Evolutionary conservation across 1,140 invertebrate genomes (phyloP), one percentile per base, ranked within the genome.

Genomic region (Zaprionus davidi): DNA sequence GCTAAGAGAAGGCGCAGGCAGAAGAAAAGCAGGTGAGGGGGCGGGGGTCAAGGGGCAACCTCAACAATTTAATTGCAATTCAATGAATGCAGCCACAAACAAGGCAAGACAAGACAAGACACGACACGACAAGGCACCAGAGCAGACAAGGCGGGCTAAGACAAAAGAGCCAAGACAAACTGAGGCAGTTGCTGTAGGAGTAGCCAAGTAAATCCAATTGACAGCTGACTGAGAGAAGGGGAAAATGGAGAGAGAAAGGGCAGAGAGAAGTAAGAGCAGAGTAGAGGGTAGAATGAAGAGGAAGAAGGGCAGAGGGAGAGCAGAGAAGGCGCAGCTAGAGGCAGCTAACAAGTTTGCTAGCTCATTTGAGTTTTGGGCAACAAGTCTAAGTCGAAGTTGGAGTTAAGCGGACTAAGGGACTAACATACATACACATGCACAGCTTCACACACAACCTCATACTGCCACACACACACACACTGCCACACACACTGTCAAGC

Each of bases 61-160:
- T 49, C 56, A 34, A 71, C 76, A 79, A 79, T 81, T 88, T 81
- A 88, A 90, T 90, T 84, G 85, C 73, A 90, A 88, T 90, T 85
- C 78, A 76, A 88, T 88, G 65, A 64, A 88, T 77, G 70, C 75
- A 66, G 22, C 64, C 41, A 58, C 24, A 57, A 36, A 41, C 36
- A 24, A 53, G 28, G 34, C 49, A 36, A 34, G 59, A 49, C 46
- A 1, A 1, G 65, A 55, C 55, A 17, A 6, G 41, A n/a, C 41
- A 44, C 5, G 38, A 15, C 5, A 41, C 38, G 15, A 15, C 4
- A 38, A 12, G 36, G 13, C 12, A 38, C 4, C 0, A 13, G 5
- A 38, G 12, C 12, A 56, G 26, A 38, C 51, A 15, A 51, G 17
- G 51, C 46, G 13, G 15, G 46, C n/a, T 0, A 22, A 53, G 41